Evolutionary conservation across 2,888 invertebrate species (phyloP).

Genomic region (Cheilosia vernalis): DNA sequence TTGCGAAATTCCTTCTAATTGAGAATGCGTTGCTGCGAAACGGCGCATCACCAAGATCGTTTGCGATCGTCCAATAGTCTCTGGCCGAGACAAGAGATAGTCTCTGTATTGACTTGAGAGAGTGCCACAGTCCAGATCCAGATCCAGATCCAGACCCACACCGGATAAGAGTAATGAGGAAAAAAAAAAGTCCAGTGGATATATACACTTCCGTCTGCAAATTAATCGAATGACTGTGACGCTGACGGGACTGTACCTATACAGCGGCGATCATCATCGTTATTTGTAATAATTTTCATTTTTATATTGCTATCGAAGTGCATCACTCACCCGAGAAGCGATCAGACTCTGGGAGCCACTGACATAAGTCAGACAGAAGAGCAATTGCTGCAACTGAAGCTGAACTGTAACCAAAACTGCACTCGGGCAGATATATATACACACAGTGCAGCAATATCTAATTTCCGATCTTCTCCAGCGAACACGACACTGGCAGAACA

Average conservation of each 20-base stretch:
- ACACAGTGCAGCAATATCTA: slow-evolving; percentile 59
- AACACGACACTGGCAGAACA: slow-evolving; percentile 61
- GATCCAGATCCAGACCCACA: not conserved
- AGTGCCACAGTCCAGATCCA: slow-evolving; percentile 5
- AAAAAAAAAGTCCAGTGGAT: not conserved
- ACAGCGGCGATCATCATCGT: slow-evolving; percentile 27
- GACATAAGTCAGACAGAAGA: slow-evolving; percentile 12
- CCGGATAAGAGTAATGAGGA: slow-evolving; percentile 29
- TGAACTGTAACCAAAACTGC: slow-evolving; percentile 64
- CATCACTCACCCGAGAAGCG: slow-evolving; percentile 68
- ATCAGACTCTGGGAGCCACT: slow-evolving; percentile 16
- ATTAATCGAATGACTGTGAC: slow-evolving; percentile 35
- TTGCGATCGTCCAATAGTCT: not conserved
- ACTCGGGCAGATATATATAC: slow-evolving; percentile 27
- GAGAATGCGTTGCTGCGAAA: slow-evolving; percentile 30
- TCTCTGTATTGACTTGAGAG: slow-evolving; percentile 24
- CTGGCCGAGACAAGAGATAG: slow-evolving; percentile 6
- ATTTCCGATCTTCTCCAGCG: slow-evolving; percentile 71
- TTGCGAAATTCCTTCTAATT: slow-evolving; percentile 57
- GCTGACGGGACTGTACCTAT: slow-evolving; percentile 58
- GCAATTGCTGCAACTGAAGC: slow-evolving; percentile 58
- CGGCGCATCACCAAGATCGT: slow-evolving; percentile 47
- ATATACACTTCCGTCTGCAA: slow-evolving; percentile 35
- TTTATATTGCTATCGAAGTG: slow-evolving; percentile 68
- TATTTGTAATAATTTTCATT: slow-evolving; percentile 59